Evolutionary conservation across 2,113 vertebrate genomes (phyloP).

Genomic region (Misgurnus anguillicaudatus): DNA sequence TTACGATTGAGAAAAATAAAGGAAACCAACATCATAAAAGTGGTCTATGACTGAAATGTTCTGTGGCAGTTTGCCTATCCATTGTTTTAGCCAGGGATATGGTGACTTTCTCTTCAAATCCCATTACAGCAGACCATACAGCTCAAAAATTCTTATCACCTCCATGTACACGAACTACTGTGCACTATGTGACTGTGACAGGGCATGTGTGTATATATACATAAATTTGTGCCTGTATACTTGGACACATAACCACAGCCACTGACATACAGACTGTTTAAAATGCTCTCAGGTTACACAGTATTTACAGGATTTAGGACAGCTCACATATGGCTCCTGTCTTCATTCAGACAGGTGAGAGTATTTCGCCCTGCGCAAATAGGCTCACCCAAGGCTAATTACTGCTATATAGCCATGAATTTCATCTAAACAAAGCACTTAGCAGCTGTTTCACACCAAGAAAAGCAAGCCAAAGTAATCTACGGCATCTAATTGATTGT

Average conservation of each 20-base stretch:
- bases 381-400: conserved; percentile 49
- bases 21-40: not conserved
- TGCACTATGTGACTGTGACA: conserved; percentile 2
- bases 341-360: conserved; percentile 38
- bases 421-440: conserved; percentile 11
- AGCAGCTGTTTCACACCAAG: conserved; percentile 1
- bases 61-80: conserved; percentile 8
- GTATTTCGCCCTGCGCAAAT: not conserved
- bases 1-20: not conserved
- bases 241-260: not conserved
- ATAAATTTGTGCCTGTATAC: not conserved
- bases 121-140: conserved; percentile 3
- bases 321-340: conserved; percentile 51
- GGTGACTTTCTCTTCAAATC: conserved; percentile 2
- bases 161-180: not conserved
- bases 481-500: not conserved
- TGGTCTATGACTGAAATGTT: not conserved
- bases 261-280: conserved; percentile 20
- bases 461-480: not conserved
- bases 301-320: conserved; percentile 49
- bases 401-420: conserved; percentile 1
- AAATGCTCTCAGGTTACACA: conserved; percentile 38
- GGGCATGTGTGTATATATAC: not conserved
- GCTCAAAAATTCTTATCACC: conserved; percentile 19
- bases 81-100: conserved; percentile 39